Evolutionary conservation across 64 coral and sea anemone species (phyloP), one percentile per base, ranked within the genome.

Genomic region (Montipora cactus): DNA sequence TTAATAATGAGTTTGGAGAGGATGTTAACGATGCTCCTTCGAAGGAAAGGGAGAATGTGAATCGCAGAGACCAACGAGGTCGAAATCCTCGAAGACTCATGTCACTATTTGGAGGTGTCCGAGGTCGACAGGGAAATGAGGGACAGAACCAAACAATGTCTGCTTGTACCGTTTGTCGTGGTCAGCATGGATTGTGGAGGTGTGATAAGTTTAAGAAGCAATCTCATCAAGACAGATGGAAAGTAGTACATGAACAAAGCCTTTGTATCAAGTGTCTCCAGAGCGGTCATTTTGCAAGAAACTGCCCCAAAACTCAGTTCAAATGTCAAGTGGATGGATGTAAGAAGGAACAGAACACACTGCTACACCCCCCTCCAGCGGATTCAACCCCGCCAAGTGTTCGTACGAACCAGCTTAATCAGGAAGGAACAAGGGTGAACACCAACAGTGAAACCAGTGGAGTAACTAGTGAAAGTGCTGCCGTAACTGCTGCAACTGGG

Each of bases 221-320:
- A 10, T 10, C 10, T 57, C 5, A 7, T 10, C 53, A 10, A 57
- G 53, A 57, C 10, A 57, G 10, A 10, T 57, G 53, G 53, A 57
- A 10, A 10, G 6, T 57, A 57, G 53, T 57, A 10, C 53, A 57
- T 7, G 2, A 57, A 57, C 53, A 57, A 57, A 7, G 81, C 12
- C 88, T 93, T 67, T 96, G 95, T 87, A 91, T 92, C n/a, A 96
- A 88, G 82, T 96, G 95, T 79, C 68, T 96, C 5, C 49, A 86
- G 8, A 49, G 47, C 49, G 88, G 88, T 58, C 95, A 96, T 15
- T 91, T 90, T 79, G 62, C 71, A 13, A 84, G 49, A 53, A 74
- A 53, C 0, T 97, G 92, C 50, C 79, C 87, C 2, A 90, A 77
- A 20, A 79, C 44, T 22, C 74, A 52, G 1, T 94, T 88, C 55